These are phyloP conservation scores for Pyrochroa serraticornis DNA, from an alignment of 2,888 invertebrate genomes.

Conservation along the genomic window DNA sequence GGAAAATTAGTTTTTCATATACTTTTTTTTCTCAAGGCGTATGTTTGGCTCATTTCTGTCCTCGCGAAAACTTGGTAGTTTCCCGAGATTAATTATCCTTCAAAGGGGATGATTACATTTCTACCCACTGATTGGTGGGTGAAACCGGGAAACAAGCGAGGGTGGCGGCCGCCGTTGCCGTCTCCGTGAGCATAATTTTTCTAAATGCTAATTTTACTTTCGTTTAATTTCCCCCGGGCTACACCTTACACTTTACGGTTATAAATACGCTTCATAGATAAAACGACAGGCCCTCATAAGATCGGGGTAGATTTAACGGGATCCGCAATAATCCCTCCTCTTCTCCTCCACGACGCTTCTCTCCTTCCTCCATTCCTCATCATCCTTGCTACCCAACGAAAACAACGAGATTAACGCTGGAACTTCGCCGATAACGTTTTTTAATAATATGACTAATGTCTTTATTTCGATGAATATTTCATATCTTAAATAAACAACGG, in stretches of 20 bases:
- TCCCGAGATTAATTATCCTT: conserved; percentile 8
- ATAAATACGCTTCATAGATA: conserved; percentile 34
- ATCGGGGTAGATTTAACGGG: conserved; percentile 20
- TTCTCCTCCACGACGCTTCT: no score
- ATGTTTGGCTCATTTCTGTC: no score
- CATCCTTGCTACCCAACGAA: not conserved
- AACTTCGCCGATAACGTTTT: not conserved
- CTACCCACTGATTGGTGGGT: conserved; percentile 14
- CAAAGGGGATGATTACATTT: conserved; percentile 12
- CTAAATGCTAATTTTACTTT: conserved; percentile 53
- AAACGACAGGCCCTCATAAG: conserved; percentile 18
- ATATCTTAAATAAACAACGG: conserved; percentile 41
- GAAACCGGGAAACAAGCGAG: conserved; percentile 1
- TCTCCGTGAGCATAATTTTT: conserved; percentile 40
- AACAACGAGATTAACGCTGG: conserved; percentile 3
- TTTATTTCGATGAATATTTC: conserved; percentile 38
- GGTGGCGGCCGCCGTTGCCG: conserved; percentile 10
- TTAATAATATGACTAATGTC: conserved; percentile 7
- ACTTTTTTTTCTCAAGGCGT: no score
- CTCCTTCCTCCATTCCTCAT: no score
- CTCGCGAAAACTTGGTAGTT: no score
- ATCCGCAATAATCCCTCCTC: no score
- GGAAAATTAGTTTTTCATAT: no score
- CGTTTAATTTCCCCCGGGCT: conserved; percentile 54
- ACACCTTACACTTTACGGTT: conserved; percentile 45